Percentiles rank a stretch among this genome's conserved stretches.
Evolutionary conservation across 2,113 vertebrate species (phyloP).

Genomic region (Hippopotamus amphibius): DNA sequence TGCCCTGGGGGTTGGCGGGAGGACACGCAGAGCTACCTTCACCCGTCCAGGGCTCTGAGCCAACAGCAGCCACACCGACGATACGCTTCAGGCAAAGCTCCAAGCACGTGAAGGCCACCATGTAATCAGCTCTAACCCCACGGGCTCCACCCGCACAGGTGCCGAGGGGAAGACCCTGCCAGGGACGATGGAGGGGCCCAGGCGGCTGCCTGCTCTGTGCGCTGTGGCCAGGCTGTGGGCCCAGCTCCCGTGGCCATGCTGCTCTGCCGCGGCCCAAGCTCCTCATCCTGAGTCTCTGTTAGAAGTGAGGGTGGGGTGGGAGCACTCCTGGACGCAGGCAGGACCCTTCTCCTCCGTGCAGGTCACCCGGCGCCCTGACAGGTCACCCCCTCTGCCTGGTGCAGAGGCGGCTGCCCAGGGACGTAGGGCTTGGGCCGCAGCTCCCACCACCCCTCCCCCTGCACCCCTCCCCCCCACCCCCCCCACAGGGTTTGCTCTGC

Average conservation of each 20-base stretch:
- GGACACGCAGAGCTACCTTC: accelerated
- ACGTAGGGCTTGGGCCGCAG: accelerated
- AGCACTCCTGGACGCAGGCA: background rate
- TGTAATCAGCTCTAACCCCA: background rate
- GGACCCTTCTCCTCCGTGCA: background rate
- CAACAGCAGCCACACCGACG: background rate
- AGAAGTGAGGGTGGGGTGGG: no score
- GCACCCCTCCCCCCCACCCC: no score
- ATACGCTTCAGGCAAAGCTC: background rate
- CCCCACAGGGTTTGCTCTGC: background rate
- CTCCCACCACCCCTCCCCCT: no score
- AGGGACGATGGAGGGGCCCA: accelerated
- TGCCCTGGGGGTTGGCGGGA: background rate
- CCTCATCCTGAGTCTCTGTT: accelerated
- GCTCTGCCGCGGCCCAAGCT: no score
- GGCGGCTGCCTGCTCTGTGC: background rate
- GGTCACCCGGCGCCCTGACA: accelerated
- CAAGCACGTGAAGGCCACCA: background rate
- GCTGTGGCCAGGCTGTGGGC: accelerated
- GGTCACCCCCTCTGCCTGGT: background rate
- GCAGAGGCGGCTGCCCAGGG: background rate
- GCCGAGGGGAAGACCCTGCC: background rate
- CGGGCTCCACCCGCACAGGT: background rate
- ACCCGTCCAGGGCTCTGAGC: background rate
- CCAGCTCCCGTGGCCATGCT: accelerated